Conservation (phyloP, 2,797 vertebrate genomes). For the Sebastes paucispinis region DNA sequence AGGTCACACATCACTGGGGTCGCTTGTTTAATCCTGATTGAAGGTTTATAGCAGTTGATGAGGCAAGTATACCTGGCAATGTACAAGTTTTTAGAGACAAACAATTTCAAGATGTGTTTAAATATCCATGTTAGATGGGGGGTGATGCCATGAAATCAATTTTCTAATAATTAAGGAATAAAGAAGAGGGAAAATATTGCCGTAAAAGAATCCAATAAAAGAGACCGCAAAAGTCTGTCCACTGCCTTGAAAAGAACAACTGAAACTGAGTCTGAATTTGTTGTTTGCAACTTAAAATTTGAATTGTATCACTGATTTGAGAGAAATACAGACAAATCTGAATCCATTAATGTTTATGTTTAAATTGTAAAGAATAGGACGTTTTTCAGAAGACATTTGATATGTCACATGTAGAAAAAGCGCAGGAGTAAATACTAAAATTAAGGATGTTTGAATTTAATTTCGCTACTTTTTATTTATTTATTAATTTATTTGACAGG, state of each 20-base stretch:
- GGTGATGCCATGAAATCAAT: neutral
- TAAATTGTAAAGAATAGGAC: neutral
- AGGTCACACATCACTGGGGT: neutral
- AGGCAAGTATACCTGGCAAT: neutral
- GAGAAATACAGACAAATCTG: neutral
- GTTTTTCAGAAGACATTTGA: neutral
- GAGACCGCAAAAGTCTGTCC: neutral
- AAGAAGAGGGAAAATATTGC: no score
- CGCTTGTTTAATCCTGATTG: neutral
- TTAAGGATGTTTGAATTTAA: neutral
- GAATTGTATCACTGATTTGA: neutral
- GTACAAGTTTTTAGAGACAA: neutral
- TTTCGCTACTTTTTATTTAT: neutral
- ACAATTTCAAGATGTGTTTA: neutral
- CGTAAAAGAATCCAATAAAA: neutral
- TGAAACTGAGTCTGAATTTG: neutral
- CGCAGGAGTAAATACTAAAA: neutral
- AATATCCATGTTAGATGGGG: neutral
- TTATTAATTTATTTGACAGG: neutral
- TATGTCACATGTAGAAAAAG: neutral
- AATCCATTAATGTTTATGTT: neutral
- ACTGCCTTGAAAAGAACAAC: neutral
- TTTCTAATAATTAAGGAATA: neutral
- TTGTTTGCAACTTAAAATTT: neutral
- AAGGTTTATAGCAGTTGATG: neutral